Percentiles rank a stretch among this genome's conserved stretches.
phyloP scores from a whole-genome alignment of 2,888 invertebrate species.

The Spisula subtruncata region DNA sequence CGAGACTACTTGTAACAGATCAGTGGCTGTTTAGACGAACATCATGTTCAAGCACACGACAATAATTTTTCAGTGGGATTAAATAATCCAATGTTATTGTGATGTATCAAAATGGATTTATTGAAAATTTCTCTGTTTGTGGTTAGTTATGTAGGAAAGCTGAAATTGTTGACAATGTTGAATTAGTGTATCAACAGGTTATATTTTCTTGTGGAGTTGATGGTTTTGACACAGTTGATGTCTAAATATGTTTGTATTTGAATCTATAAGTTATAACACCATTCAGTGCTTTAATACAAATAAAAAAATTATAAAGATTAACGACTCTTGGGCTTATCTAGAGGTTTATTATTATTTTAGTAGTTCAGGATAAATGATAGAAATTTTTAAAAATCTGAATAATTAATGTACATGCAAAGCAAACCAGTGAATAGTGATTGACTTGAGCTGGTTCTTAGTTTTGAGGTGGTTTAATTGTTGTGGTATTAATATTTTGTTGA shows the following conservation, averaged over 20 bases:
- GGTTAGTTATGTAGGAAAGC: background rate
- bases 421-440: too few relatives aligned
- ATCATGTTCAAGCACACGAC: background rate
- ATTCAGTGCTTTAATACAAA: background rate
- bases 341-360: too few relatives aligned
- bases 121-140: background rate
- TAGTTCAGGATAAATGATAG: too few relatives aligned
- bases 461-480: too few relatives aligned
- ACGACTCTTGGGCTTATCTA: too few relatives aligned
- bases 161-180: background rate
- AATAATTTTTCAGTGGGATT: background rate
- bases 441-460: too few relatives aligned
- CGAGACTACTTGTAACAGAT: slow-evolving; percentile 23
- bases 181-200: background rate
- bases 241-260: background rate
- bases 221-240: background rate
- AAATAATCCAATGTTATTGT: background rate
- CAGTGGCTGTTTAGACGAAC: background rate
- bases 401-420: too few relatives aligned
- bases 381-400: too few relatives aligned
- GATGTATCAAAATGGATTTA: background rate
- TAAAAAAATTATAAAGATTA: background rate
- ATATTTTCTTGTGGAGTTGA: too few relatives aligned
- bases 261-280: too few relatives aligned
- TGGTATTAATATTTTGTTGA: too few relatives aligned